Conservation (phyloP, 2,113 vertebrate species). For the Myotis lucifugus region DNA sequence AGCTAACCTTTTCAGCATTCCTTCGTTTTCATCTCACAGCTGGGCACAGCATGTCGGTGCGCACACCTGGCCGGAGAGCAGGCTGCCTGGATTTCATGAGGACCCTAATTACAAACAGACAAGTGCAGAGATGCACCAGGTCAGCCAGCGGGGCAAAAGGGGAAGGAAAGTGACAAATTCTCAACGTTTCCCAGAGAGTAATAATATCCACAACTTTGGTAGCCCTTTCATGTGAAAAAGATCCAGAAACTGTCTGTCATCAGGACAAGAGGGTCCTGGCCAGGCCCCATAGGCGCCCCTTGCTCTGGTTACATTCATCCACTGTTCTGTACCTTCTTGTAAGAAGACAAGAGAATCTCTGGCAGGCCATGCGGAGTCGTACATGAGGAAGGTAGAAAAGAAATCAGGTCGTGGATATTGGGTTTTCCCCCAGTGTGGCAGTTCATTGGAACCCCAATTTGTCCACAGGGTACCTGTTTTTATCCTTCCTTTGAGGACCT, state of each 20-base stretch:
- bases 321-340: background rate
- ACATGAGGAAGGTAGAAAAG: background rate
- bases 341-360: background rate
- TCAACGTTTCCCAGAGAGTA: slow-evolving; percentile 58
- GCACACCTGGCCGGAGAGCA: slow-evolving; percentile 38
- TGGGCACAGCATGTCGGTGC: background rate
- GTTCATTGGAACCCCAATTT: background rate
- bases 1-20: background rate
- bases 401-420: background rate
- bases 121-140: slow-evolving; percentile 18
- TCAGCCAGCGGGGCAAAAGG: slow-evolving; percentile 24
- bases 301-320: background rate
- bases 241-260: slow-evolving; percentile 39
- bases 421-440: background rate
- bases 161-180: slow-evolving; percentile 55
- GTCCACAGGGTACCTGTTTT: background rate
- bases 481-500: no score
- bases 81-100: background rate
- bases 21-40: slow-evolving; percentile 40
- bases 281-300: background rate
- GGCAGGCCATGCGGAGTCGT: background rate
- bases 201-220: slow-evolving; percentile 34
- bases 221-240: slow-evolving; percentile 64
- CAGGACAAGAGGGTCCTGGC: background rate
- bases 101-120: slow-evolving; percentile 67